These are phyloP conservation scores for Venustaconcha ellipsiformis DNA, from an alignment of 1,140 invertebrate species.

Conservation along the genomic window DNA sequence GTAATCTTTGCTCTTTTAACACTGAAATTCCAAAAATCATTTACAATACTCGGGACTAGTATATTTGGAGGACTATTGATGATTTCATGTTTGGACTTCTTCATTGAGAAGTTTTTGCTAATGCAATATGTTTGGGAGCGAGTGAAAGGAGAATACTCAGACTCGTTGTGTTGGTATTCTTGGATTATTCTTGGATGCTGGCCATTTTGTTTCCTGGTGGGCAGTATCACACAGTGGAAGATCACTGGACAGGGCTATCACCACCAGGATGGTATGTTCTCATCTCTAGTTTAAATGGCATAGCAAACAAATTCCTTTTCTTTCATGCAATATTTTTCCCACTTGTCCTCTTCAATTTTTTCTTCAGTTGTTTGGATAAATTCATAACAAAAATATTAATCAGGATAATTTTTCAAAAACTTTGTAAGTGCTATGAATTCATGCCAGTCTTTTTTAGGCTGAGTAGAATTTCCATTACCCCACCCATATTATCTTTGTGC, in stretches of 20 bases:
- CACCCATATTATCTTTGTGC: no score
- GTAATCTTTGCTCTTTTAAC: conserved; percentile 80
- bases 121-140: conserved; percentile 78
- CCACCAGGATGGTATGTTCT: conserved; percentile 69
- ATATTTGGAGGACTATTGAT: conserved; percentile 83
- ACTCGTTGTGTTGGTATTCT: conserved; percentile 80
- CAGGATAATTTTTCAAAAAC: no score
- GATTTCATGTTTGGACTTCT: conserved; percentile 80
- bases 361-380: no score
- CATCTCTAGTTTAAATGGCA: not conserved
- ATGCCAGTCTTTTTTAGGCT: no score
- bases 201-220: conserved; percentile 79
- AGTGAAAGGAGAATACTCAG: conserved; percentile 66
- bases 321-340: not conserved
- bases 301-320: not conserved
- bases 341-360: no score
- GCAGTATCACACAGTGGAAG: conserved; percentile 77
- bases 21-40: conserved; percentile 80
- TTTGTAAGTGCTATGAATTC: no score
- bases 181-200: conserved; percentile 82
- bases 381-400: no score
- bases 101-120: conserved; percentile 80
- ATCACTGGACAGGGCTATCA: conserved; percentile 80
- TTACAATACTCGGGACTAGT: conserved; percentile 82
- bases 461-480: no score